Evolutionary conservation across 2,113 vertebrate genomes (phyloP), one percentile per base, ranked within the genome.

Genomic region (Campylomormyrus tamandua): DNA sequence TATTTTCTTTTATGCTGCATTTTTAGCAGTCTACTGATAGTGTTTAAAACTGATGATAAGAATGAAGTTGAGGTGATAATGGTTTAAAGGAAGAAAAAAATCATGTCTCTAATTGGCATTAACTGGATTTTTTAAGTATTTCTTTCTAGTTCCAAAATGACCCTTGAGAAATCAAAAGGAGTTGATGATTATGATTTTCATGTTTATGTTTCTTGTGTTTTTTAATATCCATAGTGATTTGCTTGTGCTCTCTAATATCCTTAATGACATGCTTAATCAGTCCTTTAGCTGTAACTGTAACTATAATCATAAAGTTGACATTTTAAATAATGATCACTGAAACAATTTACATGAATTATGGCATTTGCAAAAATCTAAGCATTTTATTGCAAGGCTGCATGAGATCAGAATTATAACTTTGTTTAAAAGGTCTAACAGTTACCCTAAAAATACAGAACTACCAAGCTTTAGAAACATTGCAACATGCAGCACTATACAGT

Each of bases 81-180:
- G 35, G 35, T 19, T 39, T 77, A 35, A 77, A 11, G 62, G 62
- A 35, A 77, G 17, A 1, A 39, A 39, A 19, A 77, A 77, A 39
- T 19, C 31, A 17, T 42, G 74, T 80, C 74, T 77, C 27, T 80
- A 39, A 80, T 42, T 35, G 35, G 31, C 35, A 42, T 77, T 77
- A 42, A 17, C 31, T 80, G 15, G 74, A 5, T 39, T 80, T 35
- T 80, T 80, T 35, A 42, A 42, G 35, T 42, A 35, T 7, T 35
- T 80, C 15, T 42, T 80, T 80, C 35, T 80, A 42, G 31, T 8
- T 42, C 35, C 35, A 80, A 35, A 42, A 39, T 80, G 35, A 39
- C 74, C 74, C 35, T 80, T 80, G 74, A 80, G 74, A 42, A 80
- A 80, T 80, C 74, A 80, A 80, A 80, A 80, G 31, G 74, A 80